These are phyloP conservation scores for Andrena hattorfiana DNA, from an alignment of 2,888 invertebrate genomes.

Conservation along the genomic window DNA sequence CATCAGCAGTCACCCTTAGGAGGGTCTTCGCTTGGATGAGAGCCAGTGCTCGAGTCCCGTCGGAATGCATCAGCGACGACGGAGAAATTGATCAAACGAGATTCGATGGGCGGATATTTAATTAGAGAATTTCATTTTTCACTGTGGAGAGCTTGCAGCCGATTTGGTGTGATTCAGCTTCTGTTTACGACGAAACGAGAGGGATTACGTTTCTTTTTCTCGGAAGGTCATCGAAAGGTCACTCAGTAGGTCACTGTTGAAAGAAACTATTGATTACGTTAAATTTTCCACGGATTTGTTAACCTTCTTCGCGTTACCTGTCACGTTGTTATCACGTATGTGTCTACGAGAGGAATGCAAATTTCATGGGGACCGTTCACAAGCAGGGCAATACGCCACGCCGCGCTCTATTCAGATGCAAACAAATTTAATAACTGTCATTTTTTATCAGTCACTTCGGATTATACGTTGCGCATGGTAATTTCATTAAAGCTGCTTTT, in stretches of 20 bases:
- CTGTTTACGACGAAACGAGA: no score
- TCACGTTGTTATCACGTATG: no score
- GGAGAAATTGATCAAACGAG: constrained; percentile 13
- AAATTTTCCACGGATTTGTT: no score
- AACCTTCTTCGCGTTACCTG: no score
- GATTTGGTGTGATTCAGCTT: no score
- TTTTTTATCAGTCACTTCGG: neutral
- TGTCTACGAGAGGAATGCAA: neutral
- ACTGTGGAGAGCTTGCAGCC: neutral
- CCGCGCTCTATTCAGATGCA: neutral
- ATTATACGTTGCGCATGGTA: neutral
- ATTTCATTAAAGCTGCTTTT: neutral
- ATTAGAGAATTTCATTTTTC: constrained; percentile 25
- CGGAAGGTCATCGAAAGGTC: no score
- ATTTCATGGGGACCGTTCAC: neutral
- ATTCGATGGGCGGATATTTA: constrained; percentile 20
- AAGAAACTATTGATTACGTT: no score
- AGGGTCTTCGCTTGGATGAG: constrained; percentile 32
- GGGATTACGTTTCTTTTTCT: no score
- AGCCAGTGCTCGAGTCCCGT: constrained; percentile 35
- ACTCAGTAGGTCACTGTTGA: no score
- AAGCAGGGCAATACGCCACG: neutral
- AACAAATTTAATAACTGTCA: neutral
- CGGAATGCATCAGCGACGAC: constrained; percentile 23
- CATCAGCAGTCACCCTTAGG: constrained; percentile 1